Evolutionary conservation across 2,797 vertebrate genomes (phyloP), one percentile per base, ranked within the genome.

Genomic region (Ceryle rudis): DNA sequence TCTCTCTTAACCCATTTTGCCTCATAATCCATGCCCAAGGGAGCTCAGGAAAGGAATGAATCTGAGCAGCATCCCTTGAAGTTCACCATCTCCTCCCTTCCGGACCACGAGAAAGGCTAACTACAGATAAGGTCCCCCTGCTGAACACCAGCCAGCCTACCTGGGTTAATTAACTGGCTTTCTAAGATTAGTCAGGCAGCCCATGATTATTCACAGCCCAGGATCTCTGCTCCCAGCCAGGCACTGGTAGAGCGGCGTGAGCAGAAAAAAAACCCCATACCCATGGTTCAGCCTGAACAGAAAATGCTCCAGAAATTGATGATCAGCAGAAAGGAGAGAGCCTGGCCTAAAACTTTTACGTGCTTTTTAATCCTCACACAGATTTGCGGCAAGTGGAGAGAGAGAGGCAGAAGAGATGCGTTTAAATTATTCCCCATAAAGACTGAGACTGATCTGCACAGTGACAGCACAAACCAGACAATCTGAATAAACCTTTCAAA

Each of bases 21-120:
- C 11, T 73, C 22, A 25, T 60, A 51, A 57, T 41, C 51, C 6
- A 1, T 21, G 14, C 12, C n/a, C 66, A 81, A n/a, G 11, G 11
- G 14, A 83, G 41, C 26, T 73, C 0, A 0, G 47, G 20, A 18
- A 39, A 87, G 69, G 20, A 41, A 20, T 0, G 0, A 75, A 81
- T 44, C 29, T 46, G 18, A 88, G 35, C 13, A 89, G 35, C n/a
- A 84, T 12, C 29, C 31, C 54, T 37, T 21, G 14, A 52, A 78
- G 42, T 31, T 83, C 69, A 69, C 1, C 49, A 47, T 61, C 28
- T 69, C 46, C 52, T 87, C 21, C 14, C 7, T 62, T 81, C 46
- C 44, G 25, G 25, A 44, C 8, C 52, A 80, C 37, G 15, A 80
- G 33, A 49, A 94, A 73, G 18, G 22, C 22, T 33, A 19, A 12